Conservation (phyloP, 2,888 invertebrate species). For the Terebella lapidaria region DNA sequence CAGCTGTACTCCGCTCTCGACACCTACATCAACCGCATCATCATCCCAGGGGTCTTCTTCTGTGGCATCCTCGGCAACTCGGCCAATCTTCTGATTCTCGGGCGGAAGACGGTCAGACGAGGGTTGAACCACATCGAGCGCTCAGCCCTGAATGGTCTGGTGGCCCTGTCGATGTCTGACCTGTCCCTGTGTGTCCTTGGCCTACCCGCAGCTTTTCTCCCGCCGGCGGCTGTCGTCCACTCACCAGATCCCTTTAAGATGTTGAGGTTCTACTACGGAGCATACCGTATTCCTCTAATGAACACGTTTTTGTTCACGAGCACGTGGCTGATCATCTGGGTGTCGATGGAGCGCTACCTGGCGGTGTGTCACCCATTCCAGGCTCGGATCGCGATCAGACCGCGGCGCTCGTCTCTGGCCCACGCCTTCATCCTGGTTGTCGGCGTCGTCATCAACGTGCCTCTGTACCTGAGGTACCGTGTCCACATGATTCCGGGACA, state of each 20-base stretch:
- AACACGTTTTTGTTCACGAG: conserved; percentile 61
- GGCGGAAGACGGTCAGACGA: conserved; percentile 54
- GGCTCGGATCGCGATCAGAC: conserved; percentile 63
- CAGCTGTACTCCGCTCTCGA: not conserved
- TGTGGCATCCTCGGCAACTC: conserved; percentile 73
- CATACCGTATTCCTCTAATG: conserved; percentile 35
- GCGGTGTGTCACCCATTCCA: conserved; percentile 71
- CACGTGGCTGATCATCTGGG: conserved; percentile 69
- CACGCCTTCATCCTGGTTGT: conserved; percentile 64
- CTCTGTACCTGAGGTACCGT: conserved; percentile 49
- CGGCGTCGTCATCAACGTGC: conserved; percentile 66
- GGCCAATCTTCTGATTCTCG: conserved; percentile 71
- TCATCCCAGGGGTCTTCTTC: conserved; percentile 66
- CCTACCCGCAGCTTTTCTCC: conserved; percentile 57
- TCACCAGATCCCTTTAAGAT: too few relatives aligned
- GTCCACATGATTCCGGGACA: not conserved
- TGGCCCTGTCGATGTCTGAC: conserved; percentile 73
- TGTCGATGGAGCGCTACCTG: conserved; percentile 70
- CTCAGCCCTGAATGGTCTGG: conserved; percentile 69
- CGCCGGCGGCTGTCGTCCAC: too few relatives aligned
- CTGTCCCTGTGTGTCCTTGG: conserved; percentile 56
- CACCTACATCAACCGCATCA: conserved; percentile 43
- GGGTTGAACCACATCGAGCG: conserved; percentile 66
- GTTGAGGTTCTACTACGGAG: conserved; percentile 22
- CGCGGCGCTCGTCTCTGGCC: conserved; percentile 58